phyloP scores from a whole-genome alignment of 2,113 vertebrate genomes.

The Phasianus colchicus region DNA sequence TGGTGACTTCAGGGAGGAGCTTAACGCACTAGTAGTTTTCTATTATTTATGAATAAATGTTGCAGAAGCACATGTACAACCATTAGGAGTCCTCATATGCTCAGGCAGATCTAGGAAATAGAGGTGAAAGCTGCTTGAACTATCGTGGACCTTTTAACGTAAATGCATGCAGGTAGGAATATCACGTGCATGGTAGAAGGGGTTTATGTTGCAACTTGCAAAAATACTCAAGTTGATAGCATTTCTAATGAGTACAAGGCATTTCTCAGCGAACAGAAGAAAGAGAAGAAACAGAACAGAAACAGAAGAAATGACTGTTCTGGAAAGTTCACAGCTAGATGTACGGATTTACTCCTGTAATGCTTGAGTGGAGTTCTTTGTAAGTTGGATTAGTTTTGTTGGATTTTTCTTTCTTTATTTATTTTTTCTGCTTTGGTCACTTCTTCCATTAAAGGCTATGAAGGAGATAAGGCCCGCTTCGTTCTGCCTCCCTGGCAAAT shows the following conservation, averaged over 20 bases:
- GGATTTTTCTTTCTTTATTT: neutral
- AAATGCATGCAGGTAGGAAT: neutral
- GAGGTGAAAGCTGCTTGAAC: neutral
- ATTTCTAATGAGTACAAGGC: neutral
- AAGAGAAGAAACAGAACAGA: too few species aligned
- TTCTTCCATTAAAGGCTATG: neutral
- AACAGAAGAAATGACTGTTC: neutral
- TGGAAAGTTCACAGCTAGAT: neutral
- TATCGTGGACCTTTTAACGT: neutral
- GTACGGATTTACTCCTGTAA: neutral
- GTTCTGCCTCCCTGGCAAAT: neutral
- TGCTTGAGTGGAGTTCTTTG: neutral
- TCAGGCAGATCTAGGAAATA: neutral
- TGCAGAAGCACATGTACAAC: neutral
- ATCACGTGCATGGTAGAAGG: neutral
- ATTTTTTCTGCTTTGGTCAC: neutral
- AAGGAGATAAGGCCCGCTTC: slow-evolving; percentile 7
- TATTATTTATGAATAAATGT: neutral
- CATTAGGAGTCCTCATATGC: neutral
- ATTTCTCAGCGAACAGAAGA: neutral
- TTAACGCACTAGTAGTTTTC: neutral
- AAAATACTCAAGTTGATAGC: neutral
- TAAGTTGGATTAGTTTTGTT: neutral
- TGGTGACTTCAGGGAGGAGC: neutral
- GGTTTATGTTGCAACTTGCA: neutral